Evolutionary conservation across 1,140 invertebrate genomes (phyloP), one percentile per base, ranked within the genome.

Genomic region (Batillaria attramentaria): DNA sequence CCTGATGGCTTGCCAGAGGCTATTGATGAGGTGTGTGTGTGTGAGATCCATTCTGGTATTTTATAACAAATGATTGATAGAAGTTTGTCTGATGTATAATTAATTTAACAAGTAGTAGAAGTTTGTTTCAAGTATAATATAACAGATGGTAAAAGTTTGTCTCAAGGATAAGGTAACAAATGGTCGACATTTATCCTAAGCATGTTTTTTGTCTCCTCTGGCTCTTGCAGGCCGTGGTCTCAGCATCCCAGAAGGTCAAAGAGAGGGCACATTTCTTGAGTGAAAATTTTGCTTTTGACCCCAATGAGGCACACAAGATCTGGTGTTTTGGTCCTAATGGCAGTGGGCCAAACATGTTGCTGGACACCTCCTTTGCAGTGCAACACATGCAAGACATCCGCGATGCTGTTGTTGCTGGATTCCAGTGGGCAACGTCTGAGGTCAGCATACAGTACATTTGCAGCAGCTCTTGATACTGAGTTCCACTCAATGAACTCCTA

Each of bases 401-500:
- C 69, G 90, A 91, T 77, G 98, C 97, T 4, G 97, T 99, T 81
- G 97, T 99, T 77, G 98, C 98, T 91, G 98, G 98, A 82, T 99
- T 99, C 95, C 98, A 99, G 92, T 99, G 98, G 98, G 98, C 98
- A n/a, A 95, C 98, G 62, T 98, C 99, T 93, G 98, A 99, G 91
- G 94, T 94, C 85, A 65, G 68, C 18, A 10, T 60, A 10, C 57
- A 4, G n/a, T n/a, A n/a, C n/a, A n/a, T n/a, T n/a, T n/a, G n/a
- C n/a, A n/a, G n/a, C n/a, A n/a, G n/a, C n/a, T n/a, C n/a, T n/a
- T n/a, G n/a, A n/a, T n/a, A n/a, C n/a, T n/a, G n/a, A n/a, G n/a
- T n/a, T n/a, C n/a, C n/a, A n/a, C n/a, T n/a, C n/a, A n/a, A n/a
- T n/a, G n/a, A n/a, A n/a, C n/a, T n/a, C n/a, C n/a, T n/a, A n/a